Evolutionary conservation across 2,797 vertebrate species (phyloP), one percentile per base, ranked within the genome.

Genomic region (Euthynnus affinis): DNA sequence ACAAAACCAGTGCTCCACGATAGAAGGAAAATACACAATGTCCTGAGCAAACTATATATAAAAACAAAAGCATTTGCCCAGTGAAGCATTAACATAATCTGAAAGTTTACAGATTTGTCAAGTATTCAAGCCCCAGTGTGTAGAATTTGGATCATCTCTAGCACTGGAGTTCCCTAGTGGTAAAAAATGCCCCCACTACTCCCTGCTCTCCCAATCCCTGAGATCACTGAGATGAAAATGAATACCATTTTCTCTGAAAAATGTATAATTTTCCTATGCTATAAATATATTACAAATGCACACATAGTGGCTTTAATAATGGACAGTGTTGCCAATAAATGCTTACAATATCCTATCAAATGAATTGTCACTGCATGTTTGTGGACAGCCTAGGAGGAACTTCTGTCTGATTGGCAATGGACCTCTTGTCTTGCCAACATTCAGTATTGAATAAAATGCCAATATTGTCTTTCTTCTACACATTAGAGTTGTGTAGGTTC

Each of bases 141-240:
- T 15, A 27, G 4, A 15, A 46, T 46, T 70, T 13, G 8, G 1
- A 37, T 18, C 10, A 20, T 18, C 25, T 25, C 56, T 3, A 22
- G 15, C 69, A 42, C 44, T 22, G 40, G 15, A 27, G 49, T 66
- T 66, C 44, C 74, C 74, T 62, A 15, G 74, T 76, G 74, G 74
- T 56, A 7, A 68, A 13, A 10, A 64, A 17, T 3, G 3, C 27
- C 27, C 27, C 27, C 27, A 29, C 27, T 29, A 29, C 27, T 1
- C 27, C 27, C 27, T 29, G 27, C 27, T 3, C 5, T 29, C 27
- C 27, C 27, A 29, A 29, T 29, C 27, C 27, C 4, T 5, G 27
- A 29, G 27, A 29, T 29, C 27, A 29, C 27, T 25, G 7, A 49
- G 20, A 27, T 32, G 37, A 9, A 32, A 9, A 29, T 48, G 44